Conservation (phyloP, 2,113 vertebrate genomes). For the Macrotis lagotis region DNA sequence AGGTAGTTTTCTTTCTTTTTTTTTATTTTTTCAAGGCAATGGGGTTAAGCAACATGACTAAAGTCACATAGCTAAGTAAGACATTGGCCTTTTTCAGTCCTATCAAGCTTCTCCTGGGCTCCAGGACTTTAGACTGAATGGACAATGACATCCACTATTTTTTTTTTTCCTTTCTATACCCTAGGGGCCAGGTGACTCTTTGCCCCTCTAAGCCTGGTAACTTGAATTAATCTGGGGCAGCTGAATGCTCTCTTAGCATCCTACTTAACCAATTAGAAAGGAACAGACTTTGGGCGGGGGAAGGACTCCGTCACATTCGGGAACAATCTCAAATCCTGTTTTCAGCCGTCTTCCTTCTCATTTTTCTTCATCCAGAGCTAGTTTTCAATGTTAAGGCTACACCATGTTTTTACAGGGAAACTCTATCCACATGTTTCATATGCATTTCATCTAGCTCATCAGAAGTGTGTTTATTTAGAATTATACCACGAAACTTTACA, state of each 20-base stretch:
- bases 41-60: no score
- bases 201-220: not conserved
- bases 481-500: not conserved
- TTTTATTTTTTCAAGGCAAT: no score
- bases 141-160: not conserved
- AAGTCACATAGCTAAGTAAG: no score
- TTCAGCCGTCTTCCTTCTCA: not conserved
- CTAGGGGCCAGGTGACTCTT: not conserved
- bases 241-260: not conserved
- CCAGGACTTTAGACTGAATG: not conserved
- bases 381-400: not conserved
- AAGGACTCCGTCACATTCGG: not conserved
- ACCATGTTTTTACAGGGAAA: not conserved
- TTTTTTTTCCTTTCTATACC: not conserved
- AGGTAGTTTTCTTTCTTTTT: no score
- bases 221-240: not conserved
- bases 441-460: not conserved
- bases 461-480: not conserved
- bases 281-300: not conserved
- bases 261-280: not conserved
- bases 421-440: not conserved
- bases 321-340: not conserved
- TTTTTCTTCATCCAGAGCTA: not conserved
- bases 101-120: not conserved
- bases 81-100: no score